These are phyloP conservation scores for Acyrthosiphon pisum DNA, from an alignment of 1,140 invertebrate genomes.

Conservation along the genomic window DNA sequence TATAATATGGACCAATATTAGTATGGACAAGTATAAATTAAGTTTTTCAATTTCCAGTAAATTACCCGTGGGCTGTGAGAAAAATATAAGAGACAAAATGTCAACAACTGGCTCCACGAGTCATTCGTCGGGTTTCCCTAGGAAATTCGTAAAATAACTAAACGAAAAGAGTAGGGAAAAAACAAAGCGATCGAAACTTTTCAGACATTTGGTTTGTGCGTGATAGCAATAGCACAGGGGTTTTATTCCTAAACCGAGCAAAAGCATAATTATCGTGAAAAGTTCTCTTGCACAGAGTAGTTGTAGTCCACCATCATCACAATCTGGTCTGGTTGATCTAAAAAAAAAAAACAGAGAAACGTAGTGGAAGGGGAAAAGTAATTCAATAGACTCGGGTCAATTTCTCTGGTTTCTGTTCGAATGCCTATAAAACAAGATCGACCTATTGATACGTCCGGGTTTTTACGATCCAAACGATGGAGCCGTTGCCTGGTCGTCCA, in stretches of 20 bases:
- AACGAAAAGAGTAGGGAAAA: not conserved
- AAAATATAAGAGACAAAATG: not conserved
- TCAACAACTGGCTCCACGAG: not conserved
- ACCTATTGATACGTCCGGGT: constrained; percentile 51
- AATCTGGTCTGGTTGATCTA: constrained; percentile 28
- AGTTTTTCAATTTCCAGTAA: not conserved
- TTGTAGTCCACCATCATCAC: not conserved
- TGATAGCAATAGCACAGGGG: not conserved
- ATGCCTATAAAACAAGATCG: constrained; percentile 55
- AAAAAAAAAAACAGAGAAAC: not conserved
- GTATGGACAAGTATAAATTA: not conserved
- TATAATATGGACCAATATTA: not conserved
- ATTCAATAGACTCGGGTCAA: constrained; percentile 35
- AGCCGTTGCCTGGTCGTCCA: constrained; percentile 23
- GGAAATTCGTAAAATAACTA: constrained; percentile 17
- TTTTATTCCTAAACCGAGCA: not conserved
- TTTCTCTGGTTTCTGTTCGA: constrained; percentile 49
- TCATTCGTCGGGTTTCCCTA: not conserved
- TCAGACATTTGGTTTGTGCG: constrained; percentile 17
- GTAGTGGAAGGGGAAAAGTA: not conserved
- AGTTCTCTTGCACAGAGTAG: not conserved
- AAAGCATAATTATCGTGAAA: constrained; percentile 52
- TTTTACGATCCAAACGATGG: constrained; percentile 50
- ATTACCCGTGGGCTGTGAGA: not conserved
- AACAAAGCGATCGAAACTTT: constrained; percentile 29